Evolutionary conservation across 53 echinoderm and acorn worm genomes (phyloP), one percentile per base, ranked within the genome.

Genomic region (Henricia sp.): DNA sequence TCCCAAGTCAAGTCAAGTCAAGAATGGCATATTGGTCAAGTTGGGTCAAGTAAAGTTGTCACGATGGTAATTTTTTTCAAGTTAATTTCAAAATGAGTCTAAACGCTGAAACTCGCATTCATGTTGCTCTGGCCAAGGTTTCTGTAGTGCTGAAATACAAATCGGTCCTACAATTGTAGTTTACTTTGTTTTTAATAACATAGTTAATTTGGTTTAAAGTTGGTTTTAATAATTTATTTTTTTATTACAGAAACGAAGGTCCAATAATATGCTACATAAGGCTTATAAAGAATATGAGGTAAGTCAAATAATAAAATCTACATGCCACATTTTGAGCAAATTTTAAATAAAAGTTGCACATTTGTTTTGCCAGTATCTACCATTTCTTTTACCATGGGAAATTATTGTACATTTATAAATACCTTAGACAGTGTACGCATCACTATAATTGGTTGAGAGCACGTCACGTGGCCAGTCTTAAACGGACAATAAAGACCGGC

Each of bases 231-330:
- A 2, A 20, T 10, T 23, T 37, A 41, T 48, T 78, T 78, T 63
- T 1, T 39, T 42, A 5, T 16, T 43, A 64, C 78, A 78, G 78
- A 78, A 60, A 33, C 8, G 30, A 4, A 62, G 32, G 37, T 62
- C 78, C 14, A 23, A 62, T 29, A 17, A 21, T 78, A 20, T 62
- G 3, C 17, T 78, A 46, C 36, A 78, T 28, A 43, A 42, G 12
- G 78, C 78, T 5, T 27, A 63, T 21, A 64, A 46, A 41, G 63
- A 78, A 2, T 78, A 78, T 78, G 48, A 48, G 78, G 78, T 78
- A 20, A 46, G 62, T 55, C 3, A 0, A 25, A 70, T 9, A 26
- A 13, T 60, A 26, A 2, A 8, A 60, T 26, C 8, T 16, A 19
- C 16, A n/a, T 37, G 21, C 6, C 39, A 19, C 6, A 37, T 5